These are phyloP conservation scores for Autographa pulchrina DNA, from an alignment of 2,888 invertebrate species.

Conservation along the genomic window DNA sequence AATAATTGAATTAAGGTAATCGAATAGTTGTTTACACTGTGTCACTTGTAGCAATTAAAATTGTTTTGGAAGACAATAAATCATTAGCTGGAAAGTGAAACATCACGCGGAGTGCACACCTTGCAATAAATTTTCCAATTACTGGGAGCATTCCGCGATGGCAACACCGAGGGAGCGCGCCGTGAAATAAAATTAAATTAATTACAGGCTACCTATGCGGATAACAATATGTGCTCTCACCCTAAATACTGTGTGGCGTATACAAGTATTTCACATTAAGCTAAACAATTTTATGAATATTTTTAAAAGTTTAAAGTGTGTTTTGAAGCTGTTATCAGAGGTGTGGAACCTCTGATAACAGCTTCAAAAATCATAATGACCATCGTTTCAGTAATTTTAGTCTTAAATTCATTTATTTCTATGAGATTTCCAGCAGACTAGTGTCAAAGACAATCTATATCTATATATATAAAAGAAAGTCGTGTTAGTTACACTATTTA, in stretches of 20 bases:
- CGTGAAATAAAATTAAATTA: constrained; percentile 84
- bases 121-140: constrained; percentile 89
- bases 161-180: constrained; percentile 73
- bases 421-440: not conserved
- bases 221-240: constrained; percentile 36
- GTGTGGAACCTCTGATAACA: too few relatives aligned
- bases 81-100: constrained; percentile 88
- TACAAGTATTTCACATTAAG: not conserved
- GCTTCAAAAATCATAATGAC: not conserved
- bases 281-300: not conserved
- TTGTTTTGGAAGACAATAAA: constrained; percentile 88
- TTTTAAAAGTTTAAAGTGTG: not conserved
- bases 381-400: not conserved
- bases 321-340: too few relatives aligned
- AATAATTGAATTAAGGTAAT: constrained; percentile 88
- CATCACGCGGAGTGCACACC: constrained; percentile 86
- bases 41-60: constrained; percentile 89
- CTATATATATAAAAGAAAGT: too few relatives aligned
- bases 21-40: constrained; percentile 89
- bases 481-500: too few relatives aligned
- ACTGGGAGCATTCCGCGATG: constrained; percentile 82
- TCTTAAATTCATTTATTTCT: not conserved
- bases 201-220: constrained; percentile 63
- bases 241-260: constrained; percentile 7
- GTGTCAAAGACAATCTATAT: constrained; percentile 1